A percentile compares a stretch with the other conserved stretches of the same genome.
Evolutionary conservation across 92 coral and sea anemone species (phyloP).

Genomic region (Bergia sp.): DNA sequence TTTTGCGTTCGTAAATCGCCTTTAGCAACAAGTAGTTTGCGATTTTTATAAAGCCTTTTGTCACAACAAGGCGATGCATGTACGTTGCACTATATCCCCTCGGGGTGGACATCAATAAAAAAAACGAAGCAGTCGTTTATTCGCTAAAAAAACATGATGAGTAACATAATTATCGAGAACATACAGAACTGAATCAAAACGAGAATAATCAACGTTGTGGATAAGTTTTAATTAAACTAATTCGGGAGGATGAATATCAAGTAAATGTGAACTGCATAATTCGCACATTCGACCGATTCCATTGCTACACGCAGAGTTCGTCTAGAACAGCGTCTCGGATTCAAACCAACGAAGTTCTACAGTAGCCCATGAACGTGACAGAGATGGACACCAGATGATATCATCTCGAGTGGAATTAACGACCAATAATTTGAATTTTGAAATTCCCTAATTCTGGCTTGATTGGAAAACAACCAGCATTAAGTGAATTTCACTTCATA

Average conservation of each 20-base stretch:
- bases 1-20: background rate
- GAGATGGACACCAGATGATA: slow-evolving; percentile 3
- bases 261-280: background rate
- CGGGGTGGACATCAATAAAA: background rate
- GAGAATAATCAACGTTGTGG: background rate
- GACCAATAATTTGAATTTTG: slow-evolving; percentile 8
- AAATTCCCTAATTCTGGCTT: background rate
- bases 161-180: background rate
- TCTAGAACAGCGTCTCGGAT: slow-evolving; percentile 9
- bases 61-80: background rate
- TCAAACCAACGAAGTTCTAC: background rate
- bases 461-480: background rate
- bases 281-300: background rate
- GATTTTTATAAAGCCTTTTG: background rate
- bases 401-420: slow-evolving; percentile 19
- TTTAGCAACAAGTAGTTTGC: background rate
- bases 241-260: background rate
- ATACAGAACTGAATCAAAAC: background rate
- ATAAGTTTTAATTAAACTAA: background rate
- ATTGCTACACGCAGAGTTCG: slow-evolving; percentile 8
- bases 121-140: background rate
- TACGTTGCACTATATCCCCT: background rate
- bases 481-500: slow-evolving; percentile 11
- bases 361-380: background rate
- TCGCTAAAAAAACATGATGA: background rate